phyloP scores from a whole-genome alignment of 2,113 vertebrate species.

The Cebus imitator region DNA sequence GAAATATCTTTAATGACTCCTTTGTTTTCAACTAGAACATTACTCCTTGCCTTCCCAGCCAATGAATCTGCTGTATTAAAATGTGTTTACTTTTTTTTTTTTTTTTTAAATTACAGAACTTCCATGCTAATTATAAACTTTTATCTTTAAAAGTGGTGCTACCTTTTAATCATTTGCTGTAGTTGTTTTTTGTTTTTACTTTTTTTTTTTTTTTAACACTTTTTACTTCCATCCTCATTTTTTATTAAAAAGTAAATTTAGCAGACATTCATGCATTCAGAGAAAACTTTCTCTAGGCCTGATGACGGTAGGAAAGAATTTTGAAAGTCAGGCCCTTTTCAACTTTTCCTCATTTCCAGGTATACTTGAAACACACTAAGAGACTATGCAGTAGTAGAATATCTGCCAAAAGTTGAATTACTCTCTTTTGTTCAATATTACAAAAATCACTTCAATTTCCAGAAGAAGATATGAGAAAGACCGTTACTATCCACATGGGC shows the following conservation, averaged over 20 bases:
- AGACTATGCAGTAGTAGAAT: neutral
- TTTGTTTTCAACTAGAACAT: neutral
- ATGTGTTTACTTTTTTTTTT: neutral
- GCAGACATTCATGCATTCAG: neutral
- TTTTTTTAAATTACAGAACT: slow-evolving; percentile 85
- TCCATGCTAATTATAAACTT: slow-evolving; percentile 86
- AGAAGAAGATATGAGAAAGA: neutral
- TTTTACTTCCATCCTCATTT: neutral
- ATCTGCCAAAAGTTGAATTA: neutral
- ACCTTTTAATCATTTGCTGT: slow-evolving; percentile 87
- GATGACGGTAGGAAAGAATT: neutral
- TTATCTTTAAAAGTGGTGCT: slow-evolving; percentile 86
- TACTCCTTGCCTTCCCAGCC: neutral
- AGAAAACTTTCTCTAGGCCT: neutral
- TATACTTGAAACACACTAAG: neutral
- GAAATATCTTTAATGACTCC: neutral
- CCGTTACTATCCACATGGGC: neutral
- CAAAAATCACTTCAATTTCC: neutral
- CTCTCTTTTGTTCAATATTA: neutral
- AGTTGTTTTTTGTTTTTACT: slow-evolving; percentile 48
- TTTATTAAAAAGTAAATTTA: neutral
- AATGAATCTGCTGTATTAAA: neutral
- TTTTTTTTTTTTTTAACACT: slow-evolving; percentile 37
- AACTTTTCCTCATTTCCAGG: neutral
- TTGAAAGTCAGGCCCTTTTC: neutral